Conservation (phyloP, 2,888 invertebrate species). For the Cetonia aurata region DNA sequence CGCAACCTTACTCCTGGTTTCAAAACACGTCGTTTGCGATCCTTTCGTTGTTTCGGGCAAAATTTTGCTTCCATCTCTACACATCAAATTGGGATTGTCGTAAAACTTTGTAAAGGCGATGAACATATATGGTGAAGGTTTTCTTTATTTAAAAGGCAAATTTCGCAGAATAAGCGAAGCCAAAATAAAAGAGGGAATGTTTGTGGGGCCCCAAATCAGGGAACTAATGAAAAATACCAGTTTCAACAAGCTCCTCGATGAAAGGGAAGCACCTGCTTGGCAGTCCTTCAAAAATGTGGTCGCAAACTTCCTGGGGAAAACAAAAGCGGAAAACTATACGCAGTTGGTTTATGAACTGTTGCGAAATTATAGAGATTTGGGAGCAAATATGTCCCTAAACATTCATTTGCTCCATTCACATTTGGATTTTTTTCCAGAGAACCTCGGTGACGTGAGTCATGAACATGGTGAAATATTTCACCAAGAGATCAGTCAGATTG, state of each 20-base stretch:
- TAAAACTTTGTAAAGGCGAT: conserved; percentile 1
- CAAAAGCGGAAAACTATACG: neutral
- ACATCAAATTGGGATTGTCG: conserved; percentile 4
- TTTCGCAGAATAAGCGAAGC: no score
- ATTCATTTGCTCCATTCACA: neutral
- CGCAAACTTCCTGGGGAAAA: neutral
- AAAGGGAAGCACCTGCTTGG: neutral
- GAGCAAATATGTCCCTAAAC: neutral
- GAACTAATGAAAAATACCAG: conserved; percentile 3
- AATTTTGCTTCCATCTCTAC: conserved; percentile 1
- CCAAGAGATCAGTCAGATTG: no score
- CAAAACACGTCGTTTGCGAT: neutral
- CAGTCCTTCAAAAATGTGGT: conserved; percentile 1
- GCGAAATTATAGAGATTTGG: neutral
- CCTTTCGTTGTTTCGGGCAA: neutral
- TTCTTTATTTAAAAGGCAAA: conserved; percentile 14
- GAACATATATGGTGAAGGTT: neutral
- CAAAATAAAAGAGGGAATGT: no score
- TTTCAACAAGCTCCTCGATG: neutral
- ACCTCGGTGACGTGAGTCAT: no score
- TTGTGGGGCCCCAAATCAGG: conserved; percentile 12
- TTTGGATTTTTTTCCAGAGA: neutral
- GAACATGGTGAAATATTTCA: no score
- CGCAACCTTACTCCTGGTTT: neutral
- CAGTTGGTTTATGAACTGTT: conserved; percentile 3